phyloP scores from a whole-genome alignment of 2,113 vertebrate species.

The Irena cyanogastra region DNA sequence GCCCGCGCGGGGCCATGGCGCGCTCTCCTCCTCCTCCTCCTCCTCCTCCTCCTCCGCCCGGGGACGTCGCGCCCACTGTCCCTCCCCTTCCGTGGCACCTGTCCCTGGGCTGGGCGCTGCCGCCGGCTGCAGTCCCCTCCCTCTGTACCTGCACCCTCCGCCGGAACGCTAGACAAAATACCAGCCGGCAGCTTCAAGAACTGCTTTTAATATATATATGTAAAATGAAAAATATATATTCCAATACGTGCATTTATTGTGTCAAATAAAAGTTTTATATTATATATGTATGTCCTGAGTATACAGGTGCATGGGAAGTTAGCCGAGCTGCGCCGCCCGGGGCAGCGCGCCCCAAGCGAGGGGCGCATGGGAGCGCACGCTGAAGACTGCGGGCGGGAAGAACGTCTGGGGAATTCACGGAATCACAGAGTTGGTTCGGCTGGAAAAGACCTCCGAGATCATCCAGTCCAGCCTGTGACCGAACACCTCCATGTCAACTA shows the following conservation, averaged over 20 bases:
- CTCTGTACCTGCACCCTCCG: not conserved
- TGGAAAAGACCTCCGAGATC: not conserved
- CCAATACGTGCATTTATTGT: not conserved
- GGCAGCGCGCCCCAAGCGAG: not conserved
- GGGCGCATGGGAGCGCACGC: not conserved
- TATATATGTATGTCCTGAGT: fast-evolving
- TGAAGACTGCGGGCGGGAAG: not conserved
- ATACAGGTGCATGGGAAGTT: not conserved
- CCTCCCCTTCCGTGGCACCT: constrained; percentile 41
- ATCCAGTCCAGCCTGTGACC: too few relatives aligned
- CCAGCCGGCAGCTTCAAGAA: not conserved
- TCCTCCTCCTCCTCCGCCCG: not conserved
- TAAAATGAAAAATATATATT: not conserved
- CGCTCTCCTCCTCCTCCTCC: not conserved
- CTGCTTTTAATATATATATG: not conserved
- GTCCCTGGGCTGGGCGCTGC: not conserved
- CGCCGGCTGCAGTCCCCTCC: not conserved
- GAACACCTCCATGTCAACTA: not conserved
- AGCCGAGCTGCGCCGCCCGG: not conserved
- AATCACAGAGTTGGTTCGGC: not conserved
- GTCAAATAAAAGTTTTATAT: too few relatives aligned
- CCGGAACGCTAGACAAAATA: too few relatives aligned
- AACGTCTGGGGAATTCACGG: not conserved
- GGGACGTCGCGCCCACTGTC: not conserved
- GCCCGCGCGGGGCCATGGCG: constrained; percentile 40